Evolutionary conservation across 2,888 invertebrate genomes (phyloP).

Genomic region (Clistopyga incitator): DNA sequence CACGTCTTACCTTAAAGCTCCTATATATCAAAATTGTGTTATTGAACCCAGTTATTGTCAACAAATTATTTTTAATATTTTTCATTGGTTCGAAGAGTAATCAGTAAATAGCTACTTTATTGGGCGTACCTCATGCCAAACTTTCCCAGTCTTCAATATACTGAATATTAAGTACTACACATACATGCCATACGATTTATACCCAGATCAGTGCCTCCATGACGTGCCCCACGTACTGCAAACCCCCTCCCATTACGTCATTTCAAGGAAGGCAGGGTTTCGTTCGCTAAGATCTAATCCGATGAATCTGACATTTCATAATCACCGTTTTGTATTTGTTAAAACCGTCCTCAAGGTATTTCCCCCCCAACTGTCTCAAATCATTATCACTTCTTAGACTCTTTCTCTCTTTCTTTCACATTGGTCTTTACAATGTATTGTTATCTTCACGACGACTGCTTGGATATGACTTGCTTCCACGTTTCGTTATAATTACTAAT

Average conservation of each 20-base stretch:
- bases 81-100: background rate
- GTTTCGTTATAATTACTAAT: constrained; percentile 35
- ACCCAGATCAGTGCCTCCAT: constrained; percentile 4
- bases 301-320: constrained; percentile 44
- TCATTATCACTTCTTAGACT: background rate
- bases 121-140: background rate
- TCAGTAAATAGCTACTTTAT: background rate
- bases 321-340: constrained; percentile 9
- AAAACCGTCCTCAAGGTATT: background rate
- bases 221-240: background rate
- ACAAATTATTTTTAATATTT: background rate
- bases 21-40: too few relatives aligned
- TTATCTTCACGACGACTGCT: background rate
- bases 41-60: background rate
- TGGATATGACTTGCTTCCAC: constrained; percentile 14
- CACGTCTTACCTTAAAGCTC: too few relatives aligned
- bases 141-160: background rate
- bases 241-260: background rate
- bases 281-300: background rate
- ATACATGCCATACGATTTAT: background rate
- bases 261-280: background rate
- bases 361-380: background rate
- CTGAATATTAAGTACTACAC: background rate
- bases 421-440: constrained; percentile 5
- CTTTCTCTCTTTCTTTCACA: constrained; percentile 28